Evolutionary conservation across 1,140 invertebrate genomes (phyloP).

Genomic region (Pogonognathellus flavescens): DNA sequence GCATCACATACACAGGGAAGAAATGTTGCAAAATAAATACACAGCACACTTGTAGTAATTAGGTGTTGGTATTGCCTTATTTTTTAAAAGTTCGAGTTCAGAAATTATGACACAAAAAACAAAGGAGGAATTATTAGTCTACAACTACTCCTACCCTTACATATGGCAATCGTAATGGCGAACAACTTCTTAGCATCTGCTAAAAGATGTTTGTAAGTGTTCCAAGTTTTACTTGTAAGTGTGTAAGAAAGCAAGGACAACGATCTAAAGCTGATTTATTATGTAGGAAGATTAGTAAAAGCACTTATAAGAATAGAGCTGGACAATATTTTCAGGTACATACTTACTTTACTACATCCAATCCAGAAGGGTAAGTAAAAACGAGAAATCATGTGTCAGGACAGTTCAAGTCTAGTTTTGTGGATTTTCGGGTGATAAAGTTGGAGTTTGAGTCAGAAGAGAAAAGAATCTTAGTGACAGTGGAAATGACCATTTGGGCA

Average conservation of each 20-base stretch:
- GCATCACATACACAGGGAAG: no score
- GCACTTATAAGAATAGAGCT: conserved; percentile 3
- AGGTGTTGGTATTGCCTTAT: no score
- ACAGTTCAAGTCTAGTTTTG: conserved; percentile 42
- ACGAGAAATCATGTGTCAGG: conserved; percentile 42
- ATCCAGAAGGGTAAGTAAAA: conserved; percentile 32
- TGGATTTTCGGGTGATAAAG: conserved; percentile 49
- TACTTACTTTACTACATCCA: not conserved
- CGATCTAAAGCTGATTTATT: conserved; percentile 29
- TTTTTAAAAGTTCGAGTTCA: no score
- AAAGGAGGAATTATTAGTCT: no score
- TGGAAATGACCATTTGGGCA: conserved; percentile 65
- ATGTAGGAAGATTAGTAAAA: conserved; percentile 19
- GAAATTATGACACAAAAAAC: no score
- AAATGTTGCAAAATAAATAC: no score
- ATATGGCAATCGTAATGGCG: no score
- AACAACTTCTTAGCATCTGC: no score
- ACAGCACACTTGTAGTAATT: no score
- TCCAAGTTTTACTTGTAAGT: not conserved
- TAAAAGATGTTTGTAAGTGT: not conserved
- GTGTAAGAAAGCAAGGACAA: not conserved
- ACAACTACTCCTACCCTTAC: no score
- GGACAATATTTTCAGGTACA: conserved; percentile 29
- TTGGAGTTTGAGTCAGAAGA: conserved; percentile 51
- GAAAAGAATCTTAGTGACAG: conserved; percentile 60